phyloP scores from a whole-genome alignment of 2,797 vertebrate species.

The Melanotaenia pygmaea region DNA sequence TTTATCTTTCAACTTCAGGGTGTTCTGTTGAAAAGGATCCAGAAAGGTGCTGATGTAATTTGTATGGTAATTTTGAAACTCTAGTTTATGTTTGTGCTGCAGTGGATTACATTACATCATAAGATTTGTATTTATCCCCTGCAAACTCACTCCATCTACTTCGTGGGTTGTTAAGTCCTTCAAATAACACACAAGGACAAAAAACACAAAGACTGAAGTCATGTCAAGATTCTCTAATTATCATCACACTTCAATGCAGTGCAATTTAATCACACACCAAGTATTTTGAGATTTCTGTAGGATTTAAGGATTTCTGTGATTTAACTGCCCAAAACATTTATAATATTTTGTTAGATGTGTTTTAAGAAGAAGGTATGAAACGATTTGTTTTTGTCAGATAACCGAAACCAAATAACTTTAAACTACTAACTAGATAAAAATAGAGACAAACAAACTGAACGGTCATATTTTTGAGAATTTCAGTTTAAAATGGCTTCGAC shows the following conservation, averaged over 20 bases:
- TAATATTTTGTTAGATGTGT: not conserved
- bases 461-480: no score
- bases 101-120: slow-evolving; percentile 40
- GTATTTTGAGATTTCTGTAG: not conserved
- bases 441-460: not conserved
- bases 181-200: slow-evolving; percentile 14
- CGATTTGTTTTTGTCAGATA: not conserved
- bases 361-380: not conserved
- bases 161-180: slow-evolving; percentile 8
- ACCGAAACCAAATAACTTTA: not conserved
- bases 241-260: not conserved
- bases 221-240: not conserved
- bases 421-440: not conserved
- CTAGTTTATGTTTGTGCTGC: slow-evolving; percentile 24
- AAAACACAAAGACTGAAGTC: not conserved
- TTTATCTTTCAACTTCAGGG: not conserved
- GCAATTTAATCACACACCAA: not conserved
- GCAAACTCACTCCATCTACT: slow-evolving; percentile 1
- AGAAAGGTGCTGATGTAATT: slow-evolving; percentile 24
- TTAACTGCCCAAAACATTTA: not conserved
- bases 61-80: slow-evolving; percentile 11
- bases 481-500: not conserved
- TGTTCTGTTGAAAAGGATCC: slow-evolving; percentile 17
- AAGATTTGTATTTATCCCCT: slow-evolving; percentile 29
- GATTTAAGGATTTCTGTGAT: not conserved